Percentiles rank a stretch among this genome's conserved stretches.
Evolutionary conservation across 2,113 vertebrate species (phyloP).

Genomic region (Malurus cyaneus): DNA sequence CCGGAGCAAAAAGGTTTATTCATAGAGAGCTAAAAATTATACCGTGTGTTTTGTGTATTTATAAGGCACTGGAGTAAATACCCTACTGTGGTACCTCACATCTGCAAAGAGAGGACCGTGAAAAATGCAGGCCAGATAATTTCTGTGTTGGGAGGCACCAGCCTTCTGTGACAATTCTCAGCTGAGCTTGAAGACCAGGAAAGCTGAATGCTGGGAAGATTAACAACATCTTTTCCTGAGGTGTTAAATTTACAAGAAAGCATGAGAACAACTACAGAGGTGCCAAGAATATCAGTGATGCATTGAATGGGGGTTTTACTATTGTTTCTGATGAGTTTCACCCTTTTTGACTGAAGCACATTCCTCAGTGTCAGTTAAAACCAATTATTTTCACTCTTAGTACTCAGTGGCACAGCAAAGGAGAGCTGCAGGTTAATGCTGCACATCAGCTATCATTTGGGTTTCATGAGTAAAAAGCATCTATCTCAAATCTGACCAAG

Average conservation of each 20-base stretch:
- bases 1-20: background rate
- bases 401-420: background rate
- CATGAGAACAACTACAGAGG: background rate
- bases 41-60: background rate
- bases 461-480: background rate
- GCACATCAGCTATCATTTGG: background rate
- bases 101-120: background rate
- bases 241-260: background rate
- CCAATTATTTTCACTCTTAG: background rate
- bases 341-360: background rate
- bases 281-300: rapidly evolving
- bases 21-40: background rate
- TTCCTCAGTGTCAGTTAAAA: background rate
- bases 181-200: background rate
- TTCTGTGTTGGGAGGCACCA: background rate
- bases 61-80: background rate
- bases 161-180: background rate
- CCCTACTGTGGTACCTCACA: background rate
- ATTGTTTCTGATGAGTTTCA: background rate
- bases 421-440: background rate
- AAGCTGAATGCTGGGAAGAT: background rate
- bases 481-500: background rate
- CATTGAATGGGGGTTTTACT: background rate
- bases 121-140: background rate
- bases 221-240: background rate